Evolutionary conservation across 2,888 invertebrate genomes (phyloP), one percentile per base, ranked within the genome.

Genomic region (Ophion slaviceki): DNA sequence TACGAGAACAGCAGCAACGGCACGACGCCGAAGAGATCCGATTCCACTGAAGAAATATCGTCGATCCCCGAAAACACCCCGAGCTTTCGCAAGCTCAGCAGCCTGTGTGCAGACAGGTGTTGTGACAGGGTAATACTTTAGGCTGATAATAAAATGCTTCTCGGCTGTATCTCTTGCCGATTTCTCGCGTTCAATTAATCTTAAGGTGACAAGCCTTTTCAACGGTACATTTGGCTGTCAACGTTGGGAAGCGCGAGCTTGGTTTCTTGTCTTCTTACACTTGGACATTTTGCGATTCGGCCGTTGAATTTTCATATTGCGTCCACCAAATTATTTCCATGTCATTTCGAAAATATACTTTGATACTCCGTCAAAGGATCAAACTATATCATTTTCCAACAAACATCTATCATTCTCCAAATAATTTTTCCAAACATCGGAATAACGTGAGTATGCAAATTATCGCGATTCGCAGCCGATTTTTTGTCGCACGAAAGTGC

Each of bases 41-140:
- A 93, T 79, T 88, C 87, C 32, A 90, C 92, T 1, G 87, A 88
- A 14, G 90, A 88, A n/a, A 87, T 87, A 36, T 92, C 92, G 2
- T 84, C 89, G 3, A 95, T 94, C 88, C 92, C 95, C 64, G 95
- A 95, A 86, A 94, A 95, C 84, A 95, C 95, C 8, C 95, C 96
- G 28, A 95, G 95, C 89, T 95, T 95, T 88, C 95, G 94, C 87
- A 94, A 95, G 91, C 94, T 95, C 88, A 94, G 95, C 71, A 91
- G 89, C 78, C 86, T 92, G 24, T 90, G 89, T 82, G 89, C 87
- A 74, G 92, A 93, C 32, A 90, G 89, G 80, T 89, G 86, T 87
- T 82, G 84, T 28, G 90, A 90, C 59, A 87, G 87, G 92, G 92
- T 92, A 92, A 91, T 89, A 61, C 66, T 77, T 75, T 32, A 76